phyloP scores from a whole-genome alignment of 1,140 invertebrate genomes.

The Piezodorus guildinii region DNA sequence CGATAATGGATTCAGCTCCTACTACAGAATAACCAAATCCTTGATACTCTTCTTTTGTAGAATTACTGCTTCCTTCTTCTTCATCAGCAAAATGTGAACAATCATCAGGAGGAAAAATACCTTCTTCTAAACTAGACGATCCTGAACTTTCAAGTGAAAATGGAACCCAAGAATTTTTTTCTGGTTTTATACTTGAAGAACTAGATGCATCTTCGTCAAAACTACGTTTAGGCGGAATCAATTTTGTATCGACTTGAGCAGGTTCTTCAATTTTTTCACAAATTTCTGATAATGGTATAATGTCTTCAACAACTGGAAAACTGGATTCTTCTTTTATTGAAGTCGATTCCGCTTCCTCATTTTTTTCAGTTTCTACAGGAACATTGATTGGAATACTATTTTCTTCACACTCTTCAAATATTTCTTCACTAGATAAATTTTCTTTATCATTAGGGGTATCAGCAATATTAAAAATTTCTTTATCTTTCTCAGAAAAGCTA shows the following conservation, averaged over 20 bases:
- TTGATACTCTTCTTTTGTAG: constrained; percentile 58
- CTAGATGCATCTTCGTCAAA: constrained; percentile 30
- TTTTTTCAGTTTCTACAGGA: neutral
- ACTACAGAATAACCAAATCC: constrained; percentile 57
- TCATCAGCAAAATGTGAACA: constrained; percentile 38
- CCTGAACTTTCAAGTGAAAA: constrained; percentile 69
- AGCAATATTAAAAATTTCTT: neutral
- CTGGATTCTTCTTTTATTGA: neutral
- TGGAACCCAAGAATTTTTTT: constrained; percentile 50
- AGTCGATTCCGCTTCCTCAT: neutral
- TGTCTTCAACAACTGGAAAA: constrained; percentile 9
- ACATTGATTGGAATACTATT: neutral
- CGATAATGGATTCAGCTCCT: constrained; percentile 50
- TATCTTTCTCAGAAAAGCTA: constrained; percentile 4
- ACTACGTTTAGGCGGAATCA: constrained; percentile 30
- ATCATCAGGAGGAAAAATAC: constrained; percentile 61
- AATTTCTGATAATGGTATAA: constrained; percentile 17
- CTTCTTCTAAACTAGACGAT: constrained; percentile 69
- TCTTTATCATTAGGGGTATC: neutral
- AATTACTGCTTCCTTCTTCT: constrained; percentile 41
- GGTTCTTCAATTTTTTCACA: constrained; percentile 21
- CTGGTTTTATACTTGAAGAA: constrained; percentile 28
- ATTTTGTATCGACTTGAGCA: constrained; percentile 17
- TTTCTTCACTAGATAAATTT: neutral
- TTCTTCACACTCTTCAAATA: constrained; percentile 12